A percentile compares a stretch with the other conserved stretches of the same genome.
These are phyloP conservation scores for Brienomyrus brachyistius DNA, from an alignment of 2,113 vertebrate genomes.

Conservation along the genomic window DNA sequence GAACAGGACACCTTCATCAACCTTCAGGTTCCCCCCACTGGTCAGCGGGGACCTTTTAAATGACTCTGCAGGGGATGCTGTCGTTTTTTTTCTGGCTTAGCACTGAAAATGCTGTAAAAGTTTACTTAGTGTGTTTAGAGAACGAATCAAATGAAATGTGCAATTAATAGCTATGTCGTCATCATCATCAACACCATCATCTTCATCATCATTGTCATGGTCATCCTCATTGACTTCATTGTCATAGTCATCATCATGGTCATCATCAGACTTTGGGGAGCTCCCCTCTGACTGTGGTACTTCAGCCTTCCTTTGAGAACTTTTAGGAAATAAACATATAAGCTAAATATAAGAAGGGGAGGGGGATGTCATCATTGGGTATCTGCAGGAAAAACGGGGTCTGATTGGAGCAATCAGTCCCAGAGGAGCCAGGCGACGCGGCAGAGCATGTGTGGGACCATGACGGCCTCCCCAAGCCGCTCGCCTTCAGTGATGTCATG, in stretches of 20 bases:
- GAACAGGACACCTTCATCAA: slow-evolving; percentile 5
- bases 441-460: slow-evolving; percentile 36
- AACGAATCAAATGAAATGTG: not conserved
- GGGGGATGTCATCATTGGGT: slow-evolving; percentile 47
- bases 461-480: slow-evolving; percentile 15
- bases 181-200: not conserved
- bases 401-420: slow-evolving; percentile 58
- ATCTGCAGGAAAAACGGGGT: slow-evolving; percentile 50
- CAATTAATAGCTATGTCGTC: not conserved
- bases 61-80: not conserved
- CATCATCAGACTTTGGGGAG: not conserved
- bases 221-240: not conserved
- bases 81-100: not conserved
- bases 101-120: not conserved
- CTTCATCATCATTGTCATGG: not conserved
- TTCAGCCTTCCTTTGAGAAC: not conserved
- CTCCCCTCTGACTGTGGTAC: not conserved
- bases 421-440: slow-evolving; percentile 43
- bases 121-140: not conserved
- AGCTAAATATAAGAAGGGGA: not conserved
- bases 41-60: not conserved
- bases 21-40: not conserved
- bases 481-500: slow-evolving; percentile 41
- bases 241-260: not conserved
- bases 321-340: not conserved